phyloP scores from a whole-genome alignment of 1,140 invertebrate genomes.

The Cyclargus thomasi region DNA sequence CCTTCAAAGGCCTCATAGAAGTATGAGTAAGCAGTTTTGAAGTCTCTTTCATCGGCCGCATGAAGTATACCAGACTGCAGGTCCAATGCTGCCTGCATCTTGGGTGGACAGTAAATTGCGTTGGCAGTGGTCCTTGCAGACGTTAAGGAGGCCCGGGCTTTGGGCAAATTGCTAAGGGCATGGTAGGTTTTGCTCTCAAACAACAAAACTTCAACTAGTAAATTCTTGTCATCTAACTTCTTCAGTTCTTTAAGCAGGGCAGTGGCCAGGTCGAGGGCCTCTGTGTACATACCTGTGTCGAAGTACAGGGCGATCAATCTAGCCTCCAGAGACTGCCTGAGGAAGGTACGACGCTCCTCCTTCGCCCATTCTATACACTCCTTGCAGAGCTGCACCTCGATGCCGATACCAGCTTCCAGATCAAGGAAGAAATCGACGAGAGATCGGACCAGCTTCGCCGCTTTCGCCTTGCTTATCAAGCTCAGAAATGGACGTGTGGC shows the following conservation, averaged over 20 bases:
- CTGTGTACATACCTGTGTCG: slow-evolving; percentile 92
- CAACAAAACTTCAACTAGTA: slow-evolving; percentile 96
- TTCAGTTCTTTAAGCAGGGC: slow-evolving; percentile 95
- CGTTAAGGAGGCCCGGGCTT: slow-evolving; percentile 96
- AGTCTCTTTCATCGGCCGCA: slow-evolving; percentile 99
- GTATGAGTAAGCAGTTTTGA: slow-evolving; percentile 99
- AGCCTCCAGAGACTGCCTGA: slow-evolving; percentile 96
- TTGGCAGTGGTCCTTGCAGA: slow-evolving; percentile 99
- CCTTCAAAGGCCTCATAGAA: slow-evolving; percentile 99
- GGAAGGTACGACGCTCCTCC: slow-evolving; percentile 96
- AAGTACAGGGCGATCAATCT: slow-evolving; percentile 95
- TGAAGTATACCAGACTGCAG: slow-evolving; percentile 98
- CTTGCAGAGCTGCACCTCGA: slow-evolving; percentile 92
- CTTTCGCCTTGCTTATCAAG: slow-evolving; percentile 98
- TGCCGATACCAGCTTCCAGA: slow-evolving; percentile 94
- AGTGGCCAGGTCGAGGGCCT: slow-evolving; percentile 89
- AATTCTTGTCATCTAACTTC: slow-evolving; percentile 99
- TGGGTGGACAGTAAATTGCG: slow-evolving; percentile 98
- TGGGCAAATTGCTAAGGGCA: slow-evolving; percentile 96
- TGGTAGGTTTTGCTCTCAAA: slow-evolving; percentile 99
- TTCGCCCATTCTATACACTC: slow-evolving; percentile 99
- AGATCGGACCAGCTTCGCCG: slow-evolving; percentile 96
- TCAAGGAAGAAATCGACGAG: slow-evolving; percentile 98
- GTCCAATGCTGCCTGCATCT: slow-evolving; percentile 97
- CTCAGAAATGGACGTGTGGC: slow-evolving; percentile 94